Base-by-base conservation (phyloP, 2,113 vertebrate species). In the Oxyruncus cristatus region DNA sequence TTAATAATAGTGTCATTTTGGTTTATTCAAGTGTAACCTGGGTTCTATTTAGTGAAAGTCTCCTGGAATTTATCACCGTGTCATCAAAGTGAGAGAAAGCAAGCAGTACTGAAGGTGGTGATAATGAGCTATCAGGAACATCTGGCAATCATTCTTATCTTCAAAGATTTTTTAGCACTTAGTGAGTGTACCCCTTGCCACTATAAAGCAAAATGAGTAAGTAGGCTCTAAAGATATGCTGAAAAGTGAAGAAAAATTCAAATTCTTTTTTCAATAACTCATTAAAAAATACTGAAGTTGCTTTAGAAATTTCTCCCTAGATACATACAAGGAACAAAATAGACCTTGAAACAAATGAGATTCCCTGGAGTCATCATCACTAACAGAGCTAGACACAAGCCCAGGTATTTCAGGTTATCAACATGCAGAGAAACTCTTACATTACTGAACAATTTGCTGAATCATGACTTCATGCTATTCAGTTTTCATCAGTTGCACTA, bases 151-250 rank as follows among this genome's bases (percentile, higher is more conserved):
- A 90, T 89, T 93, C 74, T 71, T 79, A 65, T 50, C 49, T 89
- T 72, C 92, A 84, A 94, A 81, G 65, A 65, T 50, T 83, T 83
- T 97, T 94, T 37, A 90, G 26, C 71, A 88, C 27, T 84, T 92
- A 5, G 49, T 63, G 55, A 88, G 71, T 80, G 33, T 71, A n/a
- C 35, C 55, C 24, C 47, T 86, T 93, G n/a, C 30, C 74, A 53
- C 55, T 87, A 33, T 65, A 89, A 95, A 93, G 58, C 9, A 88
- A 95, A 95, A 81, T 19, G 70, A 72, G 78, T 30, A 84, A 90
- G 26, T 44, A 33, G 11, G 12, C 56, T 94, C 39, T 89, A 78
- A 96, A 90, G 35, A 85, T 80, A 44, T 33, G 33, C 53, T 90
- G 61, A 85, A 78, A 93, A 92, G n/a, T 44, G 28, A 95, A 73